Conservation (phyloP, 2,888 invertebrate genomes). For the Tyria jacobaeae region DNA sequence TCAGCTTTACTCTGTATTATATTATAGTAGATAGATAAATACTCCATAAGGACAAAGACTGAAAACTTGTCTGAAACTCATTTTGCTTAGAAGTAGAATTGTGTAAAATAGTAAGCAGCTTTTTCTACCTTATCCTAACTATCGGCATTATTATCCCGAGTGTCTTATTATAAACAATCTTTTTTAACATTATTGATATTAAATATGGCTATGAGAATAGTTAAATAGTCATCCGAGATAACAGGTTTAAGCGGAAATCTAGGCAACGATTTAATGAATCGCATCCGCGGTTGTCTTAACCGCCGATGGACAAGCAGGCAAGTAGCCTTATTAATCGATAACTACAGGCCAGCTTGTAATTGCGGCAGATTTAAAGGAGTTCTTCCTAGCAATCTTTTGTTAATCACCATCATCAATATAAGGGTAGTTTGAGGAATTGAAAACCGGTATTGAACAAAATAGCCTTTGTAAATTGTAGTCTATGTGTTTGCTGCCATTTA, state of each 20-base stretch:
- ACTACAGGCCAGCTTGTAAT: conserved; percentile 40
- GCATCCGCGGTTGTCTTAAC: conserved; percentile 73
- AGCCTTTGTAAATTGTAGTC: background rate
- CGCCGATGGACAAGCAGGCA: conserved; percentile 56
- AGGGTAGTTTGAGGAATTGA: conserved; percentile 3
- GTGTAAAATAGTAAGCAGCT: background rate
- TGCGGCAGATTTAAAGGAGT: conserved; percentile 45
- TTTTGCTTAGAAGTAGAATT: too few species aligned
- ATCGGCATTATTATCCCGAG: conserved; percentile 3
- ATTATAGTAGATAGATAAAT: too few species aligned
- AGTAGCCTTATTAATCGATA: conserved; percentile 59
- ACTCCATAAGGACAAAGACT: background rate
- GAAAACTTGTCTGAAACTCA: background rate
- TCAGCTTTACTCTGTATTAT: too few species aligned
- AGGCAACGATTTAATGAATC: conserved; percentile 77
- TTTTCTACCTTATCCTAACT: conserved; percentile 28
- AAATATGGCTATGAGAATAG: conserved; percentile 52
- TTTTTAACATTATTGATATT: conserved; percentile 32
- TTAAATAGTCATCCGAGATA: conserved; percentile 59
- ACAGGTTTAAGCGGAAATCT: conserved; percentile 82
- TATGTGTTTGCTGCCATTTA: too few species aligned
- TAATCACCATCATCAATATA: conserved; percentile 34
- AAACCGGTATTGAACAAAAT: background rate
- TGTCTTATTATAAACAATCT: conserved; percentile 29
- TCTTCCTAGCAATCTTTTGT: conserved; percentile 43